These are phyloP conservation scores for Drosophila greeni DNA, from an alignment of 2,888 invertebrate species.

Conservation along the genomic window DNA sequence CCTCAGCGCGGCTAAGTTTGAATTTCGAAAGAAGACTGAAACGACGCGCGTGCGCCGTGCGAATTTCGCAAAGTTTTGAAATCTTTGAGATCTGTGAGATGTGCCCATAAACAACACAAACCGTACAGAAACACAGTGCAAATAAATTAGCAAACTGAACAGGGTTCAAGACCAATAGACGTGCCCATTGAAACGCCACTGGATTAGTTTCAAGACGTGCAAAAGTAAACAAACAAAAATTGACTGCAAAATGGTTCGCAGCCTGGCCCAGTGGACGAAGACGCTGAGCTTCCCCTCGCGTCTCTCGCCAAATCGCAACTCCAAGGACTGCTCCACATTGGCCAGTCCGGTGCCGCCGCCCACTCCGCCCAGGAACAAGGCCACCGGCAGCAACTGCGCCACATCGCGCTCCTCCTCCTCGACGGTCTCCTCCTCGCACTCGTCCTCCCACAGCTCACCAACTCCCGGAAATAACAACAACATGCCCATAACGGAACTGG, in stretches of 20 bases:
- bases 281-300: conserved; percentile 93
- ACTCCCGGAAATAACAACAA: conserved; percentile 78
- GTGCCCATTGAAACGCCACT: conserved; percentile 56
- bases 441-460: conserved; percentile 74
- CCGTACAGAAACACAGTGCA: conserved; percentile 19
- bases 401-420: conserved; percentile 80
- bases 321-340: conserved; percentile 82
- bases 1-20: conserved; percentile 20
- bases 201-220: conserved; percentile 56
- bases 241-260: conserved; percentile 85
- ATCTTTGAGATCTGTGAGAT: conserved; percentile 45
- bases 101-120: conserved; percentile 24
- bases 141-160: conserved; percentile 9
- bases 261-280: conserved; percentile 94
- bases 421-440: conserved; percentile 74
- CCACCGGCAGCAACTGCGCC: conserved; percentile 79
- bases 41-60: conserved; percentile 59
- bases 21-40: conserved; percentile 1
- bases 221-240: conserved; percentile 19
- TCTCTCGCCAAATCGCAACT: conserved; percentile 88
- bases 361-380: conserved; percentile 82
- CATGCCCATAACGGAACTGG: conserved; percentile 84
- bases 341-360: conserved; percentile 79
- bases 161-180: conserved; percentile 14
- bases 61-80: conserved; percentile 56